phyloP scores from a whole-genome alignment of 2,113 vertebrate genomes.

The Siphamia tubifer region DNA sequence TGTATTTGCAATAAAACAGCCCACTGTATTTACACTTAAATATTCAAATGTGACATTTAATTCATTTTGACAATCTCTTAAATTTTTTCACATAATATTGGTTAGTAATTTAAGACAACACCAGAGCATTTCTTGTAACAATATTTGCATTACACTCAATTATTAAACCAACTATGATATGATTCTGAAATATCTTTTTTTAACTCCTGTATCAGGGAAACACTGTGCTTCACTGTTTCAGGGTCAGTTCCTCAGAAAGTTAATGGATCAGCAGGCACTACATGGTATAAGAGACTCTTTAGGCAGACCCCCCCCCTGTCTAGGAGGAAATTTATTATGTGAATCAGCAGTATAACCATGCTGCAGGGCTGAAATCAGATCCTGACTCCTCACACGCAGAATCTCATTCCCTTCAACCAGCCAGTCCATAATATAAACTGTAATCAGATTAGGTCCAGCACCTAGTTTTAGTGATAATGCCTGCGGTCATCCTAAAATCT shows the following conservation, averaged over 20 bases:
- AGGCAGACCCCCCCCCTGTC: constrained; percentile 29
- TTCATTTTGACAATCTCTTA: neutral
- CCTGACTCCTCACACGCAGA: constrained; percentile 35
- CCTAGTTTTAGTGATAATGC: constrained; percentile 29
- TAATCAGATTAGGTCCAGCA: constrained; percentile 51
- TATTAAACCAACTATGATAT: neutral
- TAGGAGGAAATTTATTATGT: constrained; percentile 37
- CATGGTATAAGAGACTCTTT: constrained; percentile 18
- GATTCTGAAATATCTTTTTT: neutral
- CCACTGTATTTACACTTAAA: neutral
- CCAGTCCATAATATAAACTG: constrained; percentile 13
- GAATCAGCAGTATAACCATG: constrained; percentile 65
- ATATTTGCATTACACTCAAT: neutral
- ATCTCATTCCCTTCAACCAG: constrained; percentile 46
- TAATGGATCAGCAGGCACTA: constrained; percentile 10
- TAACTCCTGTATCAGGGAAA: neutral
- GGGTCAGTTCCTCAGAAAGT: neutral
- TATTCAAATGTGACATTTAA: neutral
- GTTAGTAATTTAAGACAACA: neutral
- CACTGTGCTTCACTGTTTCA: neutral
- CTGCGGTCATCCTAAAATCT: constrained; percentile 19
- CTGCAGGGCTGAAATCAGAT: constrained; percentile 68
- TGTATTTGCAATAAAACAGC: no score
- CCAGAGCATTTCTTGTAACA: neutral
- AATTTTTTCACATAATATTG: neutral